Conservation (phyloP, 1,140 invertebrate genomes). For the Papilio glaucus region DNA sequence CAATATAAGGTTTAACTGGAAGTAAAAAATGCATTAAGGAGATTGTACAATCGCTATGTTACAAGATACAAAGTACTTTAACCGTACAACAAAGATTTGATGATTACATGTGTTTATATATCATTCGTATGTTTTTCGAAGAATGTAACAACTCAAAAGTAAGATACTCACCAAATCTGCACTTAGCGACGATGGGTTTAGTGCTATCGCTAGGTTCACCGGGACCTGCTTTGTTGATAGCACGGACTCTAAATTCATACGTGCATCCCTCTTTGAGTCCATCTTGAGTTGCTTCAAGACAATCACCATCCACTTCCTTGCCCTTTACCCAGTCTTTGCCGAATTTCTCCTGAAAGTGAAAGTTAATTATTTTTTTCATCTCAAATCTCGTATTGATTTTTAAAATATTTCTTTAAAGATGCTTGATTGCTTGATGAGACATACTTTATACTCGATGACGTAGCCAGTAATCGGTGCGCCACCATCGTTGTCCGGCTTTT, state of each 20-base stretch:
- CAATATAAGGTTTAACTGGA: conserved; percentile 94
- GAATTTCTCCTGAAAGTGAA: conserved; percentile 89
- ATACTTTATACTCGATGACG: conserved; percentile 94
- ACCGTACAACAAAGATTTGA: no score
- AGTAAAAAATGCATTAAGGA: no score
- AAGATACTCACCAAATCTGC: conserved; percentile 87
- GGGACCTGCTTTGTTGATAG: conserved; percentile 97
- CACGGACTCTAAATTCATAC: conserved; percentile 98
- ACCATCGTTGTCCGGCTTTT: conserved; percentile 94
- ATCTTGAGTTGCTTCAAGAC: conserved; percentile 90
- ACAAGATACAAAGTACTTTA: no score
- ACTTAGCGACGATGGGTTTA: conserved; percentile 97
- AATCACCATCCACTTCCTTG: conserved; percentile 91
- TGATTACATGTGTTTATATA: no score
- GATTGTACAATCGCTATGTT: no score
- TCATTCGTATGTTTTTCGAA: no score
- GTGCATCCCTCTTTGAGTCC: conserved; percentile 97
- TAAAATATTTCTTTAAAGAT: background rate
- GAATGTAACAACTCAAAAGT: conserved; percentile 8
- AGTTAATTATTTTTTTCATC: background rate
- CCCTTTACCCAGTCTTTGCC: conserved; percentile 94
- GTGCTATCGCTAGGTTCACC: conserved; percentile 97
- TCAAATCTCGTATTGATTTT: background rate
- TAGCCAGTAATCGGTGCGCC: conserved; percentile 97
- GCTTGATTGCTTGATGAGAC: no score